Base-by-base conservation (phyloP, 2,888 invertebrate species). In the Euphydryas editha region DNA sequence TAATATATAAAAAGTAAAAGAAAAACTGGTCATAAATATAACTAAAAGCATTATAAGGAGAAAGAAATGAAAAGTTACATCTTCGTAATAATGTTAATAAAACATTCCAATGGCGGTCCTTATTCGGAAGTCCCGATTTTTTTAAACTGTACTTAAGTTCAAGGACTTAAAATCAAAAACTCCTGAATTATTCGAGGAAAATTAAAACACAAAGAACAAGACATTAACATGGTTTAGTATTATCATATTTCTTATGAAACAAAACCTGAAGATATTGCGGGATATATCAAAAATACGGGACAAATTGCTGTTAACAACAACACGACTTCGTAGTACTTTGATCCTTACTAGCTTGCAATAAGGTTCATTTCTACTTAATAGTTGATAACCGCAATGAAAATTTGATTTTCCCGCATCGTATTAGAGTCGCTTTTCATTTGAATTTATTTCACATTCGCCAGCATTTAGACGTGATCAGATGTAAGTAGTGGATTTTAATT, bases 371-470 rank as follows among this genome's bases (percentile, higher is more conserved):
- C 60, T 56, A 24, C 37, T 49, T 13, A 51, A 49, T n/a, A 36
- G 18, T 24, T 21, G 8, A 15, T n/a, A 3, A 24, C 7, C 2
- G 5, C 51, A n/a, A n/a, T 30, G 47, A 24, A 62, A 62, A 56
- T 59, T 51, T 39, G 30, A 62, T 62, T 62, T 11, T 66, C 57
- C n/a, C 11, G 4, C 56, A 11, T 17, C 17, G 44, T 2, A 10
- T 46, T 66, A 66, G 24, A 57, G 69, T 62, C n/a, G 69, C 37
- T 42, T 67, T 59, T 66, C 37, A 44, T 56, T 59, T 51, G 30
- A 24, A 51, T 51, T 24, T 51, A 8, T 24, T 24, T 30, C 24
- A n/a, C 24, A 51, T 51, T 30, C 30, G n/a, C 24, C 6, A 24
- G 20, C 21, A 15, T 24, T 24, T 51, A 51, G 51, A 51, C 24